Base-by-base conservation (phyloP, 2,797 vertebrate genomes). In the Pelodytes ibericus region DNA sequence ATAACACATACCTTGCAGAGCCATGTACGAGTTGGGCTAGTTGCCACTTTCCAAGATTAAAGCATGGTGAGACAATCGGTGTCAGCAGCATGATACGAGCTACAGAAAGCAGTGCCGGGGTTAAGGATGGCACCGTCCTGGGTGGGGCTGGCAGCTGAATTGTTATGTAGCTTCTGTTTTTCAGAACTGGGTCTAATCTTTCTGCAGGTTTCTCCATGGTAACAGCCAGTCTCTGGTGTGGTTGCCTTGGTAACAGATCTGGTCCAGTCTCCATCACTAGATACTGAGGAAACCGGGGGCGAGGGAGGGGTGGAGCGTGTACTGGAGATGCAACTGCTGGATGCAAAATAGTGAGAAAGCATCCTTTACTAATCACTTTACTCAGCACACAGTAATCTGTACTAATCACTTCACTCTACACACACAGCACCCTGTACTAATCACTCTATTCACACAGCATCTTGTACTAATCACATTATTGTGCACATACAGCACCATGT, bases 221-320 rank as follows among this genome's bases (percentile, higher is more conserved):
- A 58, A 77, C 75, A 65, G 59, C 33, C 67, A 47, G 67, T 64
- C 59, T 76, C 66, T 53, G 31, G 66, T 64, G 59, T 30, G 67
- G 74, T 77, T 77, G 53, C 74, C 74, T 44, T n/a, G 67, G 67
- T 26, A 77, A 77, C 67, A 0, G 49, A 65, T 24, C 67, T 68
- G 67, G 33, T 30, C 57, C 66, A 41, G 66, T 62, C 29, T 71
- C 36, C 44, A 62, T 56, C 47, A 29, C 56, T 39, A 22, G 61
- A 41, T 65, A 15, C 31, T 56, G 16, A 20, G 29, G 41, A 57
- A 15, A 57, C 16, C 20, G 36, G 16, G 30, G 18, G n/a, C 49
- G 33, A n/a, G 6, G 10, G 11, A 2, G 29, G 49, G 29, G 36
- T 15, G 25, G 25, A 24, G 30, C 15, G 53, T 70, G n/a, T 70